Evolutionary conservation across 2,797 vertebrate species (phyloP), one percentile per base, ranked within the genome.

Genomic region (Channa striata): DNA sequence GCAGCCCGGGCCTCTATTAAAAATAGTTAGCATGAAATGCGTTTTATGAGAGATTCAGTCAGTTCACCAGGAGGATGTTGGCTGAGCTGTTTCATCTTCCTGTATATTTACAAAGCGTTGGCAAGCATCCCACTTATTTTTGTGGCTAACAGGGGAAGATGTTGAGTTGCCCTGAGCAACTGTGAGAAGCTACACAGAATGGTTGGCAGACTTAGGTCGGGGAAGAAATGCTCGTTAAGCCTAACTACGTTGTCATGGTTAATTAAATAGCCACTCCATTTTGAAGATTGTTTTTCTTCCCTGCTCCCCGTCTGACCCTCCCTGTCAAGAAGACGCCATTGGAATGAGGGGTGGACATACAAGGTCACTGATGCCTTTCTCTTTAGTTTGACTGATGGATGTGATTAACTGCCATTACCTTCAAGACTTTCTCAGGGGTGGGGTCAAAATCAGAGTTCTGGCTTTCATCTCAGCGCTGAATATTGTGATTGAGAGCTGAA

Each of bases 141-240:
- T 86, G 85, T 76, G 83, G 86, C 80, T 81, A 87, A 87, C 84
- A 83, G 84, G 80, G 30, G 17, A 74, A 82, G 77, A 88, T 81
- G 76, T 83, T 37, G 74, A 87, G 87, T 88, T 89, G 79, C 89
- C 86, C 81, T 1, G 67, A 87, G 88, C 87, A 86, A 88, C 89
- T 61, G 70, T 21, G 72, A 85, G 79, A 57, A 77, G 80, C 82
- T 72, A n/a, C 52, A 48, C 65, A 78, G 80, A 82, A 81, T 25
- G 52, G 78, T 39, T 86, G 86, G 85, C 72, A 77, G 73, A 77
- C 66, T 43, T 54, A 50, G 62, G 59, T 62, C 16, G 2, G 63
- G 60, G 43, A 62, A 81, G 85, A 89, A 88, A 84, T 61, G 66
- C 87, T 88, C 52, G 23, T 90, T 91, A 91, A 73, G 65, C 69